Percentiles rank a stretch among this genome's conserved stretches.
Conservation (phyloP, 2,113 vertebrate genomes). For the Erinaceus europaeus region DNA sequence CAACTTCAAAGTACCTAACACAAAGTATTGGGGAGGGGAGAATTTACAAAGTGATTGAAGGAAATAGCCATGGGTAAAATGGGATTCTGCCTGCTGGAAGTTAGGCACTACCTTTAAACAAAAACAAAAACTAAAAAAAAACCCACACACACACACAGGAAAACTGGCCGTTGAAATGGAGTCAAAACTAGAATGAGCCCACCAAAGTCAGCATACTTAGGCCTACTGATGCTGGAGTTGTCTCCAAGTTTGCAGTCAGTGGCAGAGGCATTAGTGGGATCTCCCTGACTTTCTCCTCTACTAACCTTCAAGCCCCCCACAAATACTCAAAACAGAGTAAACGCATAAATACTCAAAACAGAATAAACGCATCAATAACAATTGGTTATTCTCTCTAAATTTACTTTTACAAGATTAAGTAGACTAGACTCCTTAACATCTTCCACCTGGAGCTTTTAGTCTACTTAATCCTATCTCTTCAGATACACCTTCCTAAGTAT, state of each 20-base stretch:
- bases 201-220: neutral
- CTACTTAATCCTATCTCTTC: neutral
- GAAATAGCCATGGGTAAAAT: neutral
- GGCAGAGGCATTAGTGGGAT: neutral
- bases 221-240: neutral
- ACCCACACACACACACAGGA: too few relatives aligned
- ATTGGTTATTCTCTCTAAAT: slow-evolving; percentile 7
- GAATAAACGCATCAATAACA: neutral
- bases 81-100: neutral
- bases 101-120: neutral
- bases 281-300: neutral
- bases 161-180: neutral
- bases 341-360: neutral
- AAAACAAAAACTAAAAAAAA: too few relatives aligned
- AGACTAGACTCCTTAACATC: neutral
- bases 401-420: neutral
- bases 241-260: neutral
- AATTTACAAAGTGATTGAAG: neutral
- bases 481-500: neutral
- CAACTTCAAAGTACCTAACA: neutral
- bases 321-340: neutral
- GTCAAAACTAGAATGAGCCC: neutral
- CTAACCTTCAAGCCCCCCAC: neutral
- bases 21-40: neutral
- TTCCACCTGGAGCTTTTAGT: neutral